Evolutionary conservation across 1,140 invertebrate species (phyloP).

Genomic region (Procambarus clarkii): DNA sequence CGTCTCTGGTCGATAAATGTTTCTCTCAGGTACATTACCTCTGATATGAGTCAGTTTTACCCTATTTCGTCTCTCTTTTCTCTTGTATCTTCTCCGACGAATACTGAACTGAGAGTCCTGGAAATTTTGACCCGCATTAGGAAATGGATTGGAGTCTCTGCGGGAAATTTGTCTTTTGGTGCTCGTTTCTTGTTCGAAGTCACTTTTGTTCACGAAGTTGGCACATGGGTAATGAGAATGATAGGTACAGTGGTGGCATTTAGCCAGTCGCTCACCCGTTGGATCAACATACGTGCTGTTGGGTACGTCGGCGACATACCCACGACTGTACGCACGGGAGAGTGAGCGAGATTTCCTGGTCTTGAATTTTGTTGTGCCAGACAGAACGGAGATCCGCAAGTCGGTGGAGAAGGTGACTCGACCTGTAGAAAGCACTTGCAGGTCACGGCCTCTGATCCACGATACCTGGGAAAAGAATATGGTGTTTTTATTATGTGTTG

Average conservation of each 20-base stretch:
- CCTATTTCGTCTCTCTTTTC: background rate
- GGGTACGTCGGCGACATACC: background rate
- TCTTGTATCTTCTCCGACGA: background rate
- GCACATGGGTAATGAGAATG: background rate
- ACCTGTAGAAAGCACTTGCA: slow-evolving; percentile 65
- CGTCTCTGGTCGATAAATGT: background rate
- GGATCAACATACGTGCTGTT: background rate
- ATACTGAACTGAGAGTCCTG: background rate
- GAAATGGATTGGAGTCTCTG: background rate
- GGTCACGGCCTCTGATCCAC: slow-evolving; percentile 64
- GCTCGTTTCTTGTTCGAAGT: background rate
- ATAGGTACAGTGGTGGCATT: background rate
- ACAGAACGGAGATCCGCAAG: slow-evolving; percentile 61
- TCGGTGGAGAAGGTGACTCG: slow-evolving; percentile 63
- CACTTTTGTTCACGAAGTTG: background rate
- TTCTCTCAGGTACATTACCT: too few species aligned
- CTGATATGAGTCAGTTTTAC: too few species aligned
- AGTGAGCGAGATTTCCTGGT: background rate
- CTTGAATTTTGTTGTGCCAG: slow-evolving; percentile 40
- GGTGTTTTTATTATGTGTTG: too few species aligned
- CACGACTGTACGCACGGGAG: background rate
- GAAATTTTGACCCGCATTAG: background rate
- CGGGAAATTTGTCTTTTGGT: background rate
- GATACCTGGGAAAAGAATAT: slow-evolving; percentile 48
- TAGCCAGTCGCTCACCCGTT: too few species aligned